A percentile compares a stretch with the other conserved stretches of the same genome.
phyloP scores from a whole-genome alignment of 2,888 invertebrate species.

The Neoitamus cyanurus region DNA sequence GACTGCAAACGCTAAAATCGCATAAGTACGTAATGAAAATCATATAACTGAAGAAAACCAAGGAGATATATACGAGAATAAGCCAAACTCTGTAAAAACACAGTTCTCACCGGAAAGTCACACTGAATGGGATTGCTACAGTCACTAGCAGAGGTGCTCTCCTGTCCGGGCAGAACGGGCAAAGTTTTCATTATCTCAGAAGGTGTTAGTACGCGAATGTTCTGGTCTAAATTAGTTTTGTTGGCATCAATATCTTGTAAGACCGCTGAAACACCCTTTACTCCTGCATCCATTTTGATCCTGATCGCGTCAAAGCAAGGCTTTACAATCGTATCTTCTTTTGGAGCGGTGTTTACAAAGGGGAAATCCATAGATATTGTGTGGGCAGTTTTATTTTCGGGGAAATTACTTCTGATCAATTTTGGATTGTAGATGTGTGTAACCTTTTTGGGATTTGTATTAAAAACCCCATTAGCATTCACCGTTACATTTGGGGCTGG shows the following conservation, averaged over 20 bases:
- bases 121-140: conserved; percentile 15
- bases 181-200: conserved; percentile 92
- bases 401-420: background rate
- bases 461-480: conserved; percentile 69
- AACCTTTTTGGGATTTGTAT: conserved; percentile 54
- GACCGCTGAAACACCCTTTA: conserved; percentile 4
- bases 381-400: conserved; percentile 5
- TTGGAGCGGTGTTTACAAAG: background rate
- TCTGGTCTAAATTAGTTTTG: conserved; percentile 71
- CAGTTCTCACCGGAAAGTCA: conserved; percentile 26
- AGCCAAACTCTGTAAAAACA: conserved; percentile 6
- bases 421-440: conserved; percentile 32
- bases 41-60: conserved; percentile 5
- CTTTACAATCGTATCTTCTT: conserved; percentile 8
- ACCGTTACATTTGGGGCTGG: conserved; percentile 78
- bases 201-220: conserved; percentile 88
- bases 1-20: background rate
- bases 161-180: conserved; percentile 73
- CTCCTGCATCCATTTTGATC: conserved; percentile 15
- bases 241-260: conserved; percentile 19
- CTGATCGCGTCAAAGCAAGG: conserved; percentile 4
- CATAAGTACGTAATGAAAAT: conserved; percentile 23
- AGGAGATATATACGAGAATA: conserved; percentile 7
- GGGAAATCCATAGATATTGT: conserved; percentile 14
- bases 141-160: conserved; percentile 36